Percentiles rank a stretch among this genome's conserved stretches.
phyloP scores from a whole-genome alignment of 2,888 invertebrate species.

The Clunio marinus region DNA sequence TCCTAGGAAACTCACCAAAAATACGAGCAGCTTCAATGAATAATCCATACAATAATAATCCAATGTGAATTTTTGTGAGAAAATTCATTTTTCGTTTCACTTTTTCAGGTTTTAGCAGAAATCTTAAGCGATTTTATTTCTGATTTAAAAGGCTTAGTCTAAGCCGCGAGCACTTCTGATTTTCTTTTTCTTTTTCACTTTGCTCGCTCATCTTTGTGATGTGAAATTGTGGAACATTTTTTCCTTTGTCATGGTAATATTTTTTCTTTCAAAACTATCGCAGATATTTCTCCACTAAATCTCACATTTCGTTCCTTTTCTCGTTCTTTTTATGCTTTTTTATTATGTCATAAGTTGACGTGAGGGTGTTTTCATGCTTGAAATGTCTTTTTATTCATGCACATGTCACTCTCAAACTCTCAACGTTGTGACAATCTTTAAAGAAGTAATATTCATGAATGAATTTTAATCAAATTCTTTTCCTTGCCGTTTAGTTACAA shows the following conservation, averaged over 20 bases:
- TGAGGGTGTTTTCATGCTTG: not conserved
- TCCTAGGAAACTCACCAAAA: slow-evolving; percentile 38
- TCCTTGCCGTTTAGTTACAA: no score
- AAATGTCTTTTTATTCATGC: not conserved
- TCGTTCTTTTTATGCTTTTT: not conserved
- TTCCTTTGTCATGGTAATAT: not conserved
- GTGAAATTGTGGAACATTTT: not conserved
- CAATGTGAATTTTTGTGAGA: slow-evolving; percentile 34
- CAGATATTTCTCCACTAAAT: no score
- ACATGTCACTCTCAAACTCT: not conserved
- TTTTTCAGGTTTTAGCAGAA: not conserved
- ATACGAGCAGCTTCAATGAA: slow-evolving; percentile 34
- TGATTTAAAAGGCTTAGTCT: not conserved
- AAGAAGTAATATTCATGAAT: no score
- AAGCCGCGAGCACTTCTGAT: not conserved
- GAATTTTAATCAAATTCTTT: no score
- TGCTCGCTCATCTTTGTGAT: not conserved
- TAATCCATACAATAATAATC: slow-evolving; percentile 31
- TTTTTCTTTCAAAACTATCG: no score
- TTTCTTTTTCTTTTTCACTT: not conserved
- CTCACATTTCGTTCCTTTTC: no score
- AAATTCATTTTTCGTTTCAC: slow-evolving; percentile 34
- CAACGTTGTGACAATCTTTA: not conserved
- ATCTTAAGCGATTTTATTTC: not conserved
- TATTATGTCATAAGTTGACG: slow-evolving; percentile 6